A percentile compares a stretch with the other conserved stretches of the same genome.
Conservation (phyloP, 2,113 vertebrate genomes). For the Alligator mississippiensis region DNA sequence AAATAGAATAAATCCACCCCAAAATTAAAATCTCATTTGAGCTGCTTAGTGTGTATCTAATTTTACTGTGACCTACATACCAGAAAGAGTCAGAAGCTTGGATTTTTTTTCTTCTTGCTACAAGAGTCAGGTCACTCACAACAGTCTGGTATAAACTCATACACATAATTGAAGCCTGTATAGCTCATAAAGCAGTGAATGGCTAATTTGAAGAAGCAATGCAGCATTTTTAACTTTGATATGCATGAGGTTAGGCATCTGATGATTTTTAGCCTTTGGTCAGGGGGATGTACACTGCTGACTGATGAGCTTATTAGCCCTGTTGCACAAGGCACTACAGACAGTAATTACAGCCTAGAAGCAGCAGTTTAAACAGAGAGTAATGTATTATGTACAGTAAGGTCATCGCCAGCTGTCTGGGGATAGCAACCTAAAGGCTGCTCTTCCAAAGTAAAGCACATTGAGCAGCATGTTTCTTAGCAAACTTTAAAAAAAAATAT, state of each 20-base stretch:
- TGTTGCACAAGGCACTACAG: constrained; percentile 19
- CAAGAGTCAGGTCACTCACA: constrained; percentile 16
- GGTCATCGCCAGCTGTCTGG: constrained; percentile 40
- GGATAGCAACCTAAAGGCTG: constrained; percentile 13
- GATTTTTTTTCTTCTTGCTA: not conserved
- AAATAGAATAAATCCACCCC: not conserved
- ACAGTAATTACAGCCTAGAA: constrained; percentile 57
- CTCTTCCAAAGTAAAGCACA: not conserved
- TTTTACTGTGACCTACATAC: constrained; percentile 69
- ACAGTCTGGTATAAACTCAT: constrained; percentile 15
- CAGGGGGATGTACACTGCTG: not conserved
- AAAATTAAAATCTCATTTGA: constrained; percentile 60
- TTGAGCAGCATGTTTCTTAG: not conserved
- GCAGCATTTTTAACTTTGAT: constrained; percentile 5
- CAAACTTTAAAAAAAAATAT: not conserved
- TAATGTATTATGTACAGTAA: not conserved
- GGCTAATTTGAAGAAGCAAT: not conserved
- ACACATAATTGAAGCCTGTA: not conserved
- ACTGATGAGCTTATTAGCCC: constrained; percentile 48
- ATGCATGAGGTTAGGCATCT: not conserved
- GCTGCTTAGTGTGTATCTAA: constrained; percentile 65
- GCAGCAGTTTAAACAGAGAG: constrained; percentile 47
- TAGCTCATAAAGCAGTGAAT: accelerated
- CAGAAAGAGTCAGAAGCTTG: constrained; percentile 10
- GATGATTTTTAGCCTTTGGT: constrained; percentile 1